Evolutionary conservation across 2,797 vertebrate genomes (phyloP).

Genomic region (Dendrocincla fuliginosa): DNA sequence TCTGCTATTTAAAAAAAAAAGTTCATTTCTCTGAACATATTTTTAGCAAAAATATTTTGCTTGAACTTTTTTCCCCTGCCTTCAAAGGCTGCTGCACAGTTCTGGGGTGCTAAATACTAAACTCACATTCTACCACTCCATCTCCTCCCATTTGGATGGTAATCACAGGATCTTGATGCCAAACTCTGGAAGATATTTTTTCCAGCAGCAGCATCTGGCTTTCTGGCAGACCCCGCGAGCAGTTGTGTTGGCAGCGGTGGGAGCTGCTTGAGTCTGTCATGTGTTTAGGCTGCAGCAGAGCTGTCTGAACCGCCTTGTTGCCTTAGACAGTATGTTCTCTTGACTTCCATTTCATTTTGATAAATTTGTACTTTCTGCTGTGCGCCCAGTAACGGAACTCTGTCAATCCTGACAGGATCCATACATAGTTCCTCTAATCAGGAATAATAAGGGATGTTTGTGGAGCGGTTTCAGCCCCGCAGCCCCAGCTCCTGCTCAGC

Average conservation of each 20-base stretch:
- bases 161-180: conserved; percentile 74
- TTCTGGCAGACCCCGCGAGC: conserved; percentile 71
- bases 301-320: conserved; percentile 69
- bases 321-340: conserved; percentile 71
- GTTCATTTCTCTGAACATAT: conserved; percentile 71
- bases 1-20: conserved; percentile 73
- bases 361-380: not conserved
- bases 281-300: conserved; percentile 78
- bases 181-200: conserved; percentile 82
- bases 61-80: conserved; percentile 75
- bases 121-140: conserved; percentile 74
- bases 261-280: conserved; percentile 75
- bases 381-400: not conserved
- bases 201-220: conserved; percentile 82
- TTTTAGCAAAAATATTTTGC: conserved; percentile 83
- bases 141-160: conserved; percentile 76
- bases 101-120: conserved; percentile 76
- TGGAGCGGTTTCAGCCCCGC: not conserved
- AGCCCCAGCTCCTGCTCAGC: not conserved
- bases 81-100: conserved; percentile 75
- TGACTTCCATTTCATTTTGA: conserved; percentile 31
- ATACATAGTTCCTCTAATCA: not conserved
- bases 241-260: conserved; percentile 76
- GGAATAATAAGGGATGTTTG: not conserved
- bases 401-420: not conserved